These are phyloP conservation scores for Fopius arisanus DNA, from an alignment of 1,140 invertebrate species.

Conservation along the genomic window DNA sequence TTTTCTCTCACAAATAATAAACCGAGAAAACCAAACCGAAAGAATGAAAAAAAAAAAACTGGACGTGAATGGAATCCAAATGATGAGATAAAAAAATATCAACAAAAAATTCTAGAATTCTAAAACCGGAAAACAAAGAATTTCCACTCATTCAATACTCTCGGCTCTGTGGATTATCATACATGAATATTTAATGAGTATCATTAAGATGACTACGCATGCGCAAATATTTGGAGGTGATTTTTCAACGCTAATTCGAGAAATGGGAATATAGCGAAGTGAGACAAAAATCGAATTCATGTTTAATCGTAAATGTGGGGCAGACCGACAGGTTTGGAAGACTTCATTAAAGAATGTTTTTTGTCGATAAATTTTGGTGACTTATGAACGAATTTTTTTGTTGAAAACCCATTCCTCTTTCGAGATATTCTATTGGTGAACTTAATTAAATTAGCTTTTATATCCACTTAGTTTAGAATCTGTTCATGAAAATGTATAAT, in stretches of 20 bases:
- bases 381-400: too few species aligned
- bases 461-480: too few species aligned
- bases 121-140: neutral
- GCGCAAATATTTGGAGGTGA: neutral
- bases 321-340: too few species aligned
- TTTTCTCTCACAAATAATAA: slow-evolving; percentile 1
- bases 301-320: too few species aligned
- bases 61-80: slow-evolving; percentile 5
- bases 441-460: too few species aligned
- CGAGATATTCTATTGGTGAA: too few species aligned
- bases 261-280: too few species aligned
- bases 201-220: neutral
- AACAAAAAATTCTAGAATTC: neutral
- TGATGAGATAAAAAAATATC: neutral
- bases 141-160: slow-evolving; percentile 7
- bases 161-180: slow-evolving; percentile 22
- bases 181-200: slow-evolving; percentile 29
- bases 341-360: too few species aligned
- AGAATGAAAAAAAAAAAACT: neutral
- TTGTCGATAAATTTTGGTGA: too few species aligned
- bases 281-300: too few species aligned
- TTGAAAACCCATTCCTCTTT: too few species aligned
- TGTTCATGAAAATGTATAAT: too few species aligned
- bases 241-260: neutral
- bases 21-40: neutral